These are phyloP conservation scores for Spermophilus dauricus DNA, from an alignment of 2,113 vertebrate species.

Conservation along the genomic window DNA sequence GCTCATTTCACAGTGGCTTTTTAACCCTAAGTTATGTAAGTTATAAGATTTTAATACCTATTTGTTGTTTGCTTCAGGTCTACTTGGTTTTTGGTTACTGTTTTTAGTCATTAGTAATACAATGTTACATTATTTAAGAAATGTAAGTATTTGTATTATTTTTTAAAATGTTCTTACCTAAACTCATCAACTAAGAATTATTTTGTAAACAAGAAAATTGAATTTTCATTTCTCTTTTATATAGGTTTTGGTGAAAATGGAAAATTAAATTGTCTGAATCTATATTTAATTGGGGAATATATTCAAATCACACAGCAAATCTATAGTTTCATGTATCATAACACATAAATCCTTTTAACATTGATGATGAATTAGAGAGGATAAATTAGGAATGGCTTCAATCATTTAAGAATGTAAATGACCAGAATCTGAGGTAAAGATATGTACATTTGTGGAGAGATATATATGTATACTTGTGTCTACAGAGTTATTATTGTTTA, in stretches of 20 bases:
- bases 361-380: constrained; percentile 9
- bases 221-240: constrained; percentile 43
- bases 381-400: background rate
- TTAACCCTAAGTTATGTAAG: background rate
- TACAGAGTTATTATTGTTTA: background rate
- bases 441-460: background rate
- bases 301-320: constrained; percentile 29
- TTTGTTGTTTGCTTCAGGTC: constrained; percentile 32
- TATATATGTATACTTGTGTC: background rate
- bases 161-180: constrained; percentile 34
- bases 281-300: constrained; percentile 43
- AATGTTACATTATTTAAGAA: constrained; percentile 25
- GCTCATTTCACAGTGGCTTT: background rate
- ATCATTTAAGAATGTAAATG: constrained; percentile 65
- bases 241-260: background rate
- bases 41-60: constrained; percentile 49
- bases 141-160: background rate
- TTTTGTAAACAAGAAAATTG: background rate
- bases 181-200: constrained; percentile 62
- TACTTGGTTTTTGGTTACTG: background rate
- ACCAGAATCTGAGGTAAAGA: constrained; percentile 13
- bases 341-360: constrained; percentile 14
- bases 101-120: constrained; percentile 28
- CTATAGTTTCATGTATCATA: background rate
- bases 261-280: constrained; percentile 51